Conservation (phyloP, 1,140 invertebrate species). For the Procambarus virginalis region DNA sequence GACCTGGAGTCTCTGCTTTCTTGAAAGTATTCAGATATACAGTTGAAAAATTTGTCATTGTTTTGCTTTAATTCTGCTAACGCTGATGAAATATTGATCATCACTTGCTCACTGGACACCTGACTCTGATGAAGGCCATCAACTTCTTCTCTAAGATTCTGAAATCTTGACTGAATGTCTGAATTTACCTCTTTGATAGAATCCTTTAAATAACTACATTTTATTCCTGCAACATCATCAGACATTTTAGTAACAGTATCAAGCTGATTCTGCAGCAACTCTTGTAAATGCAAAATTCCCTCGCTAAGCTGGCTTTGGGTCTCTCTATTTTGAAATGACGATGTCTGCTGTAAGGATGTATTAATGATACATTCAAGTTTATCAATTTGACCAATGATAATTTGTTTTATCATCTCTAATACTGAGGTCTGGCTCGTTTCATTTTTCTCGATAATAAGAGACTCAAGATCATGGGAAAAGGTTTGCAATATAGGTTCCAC, state of each 20-base stretch:
- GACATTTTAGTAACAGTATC: conserved; percentile 18
- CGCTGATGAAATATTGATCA: background rate
- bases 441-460: conserved; percentile 4
- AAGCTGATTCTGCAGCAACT: conserved; percentile 28
- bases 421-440: conserved; percentile 19
- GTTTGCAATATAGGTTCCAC: conserved; percentile 30
- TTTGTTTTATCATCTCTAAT: conserved; percentile 27
- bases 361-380: conserved; percentile 20
- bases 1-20: conserved; percentile 9
- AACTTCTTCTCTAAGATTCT: background rate
- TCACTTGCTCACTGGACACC: conserved; percentile 22
- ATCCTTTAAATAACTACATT: conserved; percentile 5
- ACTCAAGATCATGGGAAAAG: conserved; percentile 40
- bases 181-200: conserved; percentile 6
- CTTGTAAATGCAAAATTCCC: background rate
- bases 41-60: conserved; percentile 15
- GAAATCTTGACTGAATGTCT: conserved; percentile 9
- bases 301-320: conserved; percentile 5
- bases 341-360: conserved; percentile 8
- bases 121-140: conserved; percentile 8
- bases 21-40: conserved; percentile 1
- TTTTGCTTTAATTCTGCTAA: conserved; percentile 23
- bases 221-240: background rate
- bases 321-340: background rate
- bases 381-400: conserved; percentile 18